phyloP scores from a whole-genome alignment of 1,140 invertebrate genomes.

The Liolophura sinensis region DNA sequence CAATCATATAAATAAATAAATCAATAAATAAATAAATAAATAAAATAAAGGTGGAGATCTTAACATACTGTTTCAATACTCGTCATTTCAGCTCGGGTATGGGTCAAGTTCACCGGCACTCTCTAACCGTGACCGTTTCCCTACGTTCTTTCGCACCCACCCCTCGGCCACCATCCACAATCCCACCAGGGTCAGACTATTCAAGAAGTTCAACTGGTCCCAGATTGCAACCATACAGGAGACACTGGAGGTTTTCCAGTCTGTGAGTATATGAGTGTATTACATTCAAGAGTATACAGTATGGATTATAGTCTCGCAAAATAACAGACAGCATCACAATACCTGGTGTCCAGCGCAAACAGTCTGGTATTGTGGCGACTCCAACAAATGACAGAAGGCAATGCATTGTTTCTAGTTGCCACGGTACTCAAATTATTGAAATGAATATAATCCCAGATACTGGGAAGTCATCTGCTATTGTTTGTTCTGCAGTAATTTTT shows the following conservation, averaged over 20 bases:
- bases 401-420: too few species aligned
- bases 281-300: too few species aligned
- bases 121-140: constrained; percentile 96
- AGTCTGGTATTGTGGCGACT: too few species aligned
- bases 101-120: constrained; percentile 97
- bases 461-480: too few species aligned
- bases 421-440: too few species aligned
- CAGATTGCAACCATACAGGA: constrained; percentile 96
- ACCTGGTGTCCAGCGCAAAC: too few species aligned
- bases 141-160: constrained; percentile 97
- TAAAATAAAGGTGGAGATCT: background rate
- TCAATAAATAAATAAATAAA: background rate
- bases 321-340: too few species aligned
- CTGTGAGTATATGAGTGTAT: constrained; percentile 67
- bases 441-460: too few species aligned
- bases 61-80: constrained; percentile 6
- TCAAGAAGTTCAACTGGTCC: constrained; percentile 97
- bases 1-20: background rate
- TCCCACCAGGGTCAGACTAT: constrained; percentile 93
- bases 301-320: too few species aligned
- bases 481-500: too few species aligned
- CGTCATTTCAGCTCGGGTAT: constrained; percentile 82
- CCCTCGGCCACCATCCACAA: constrained; percentile 99
- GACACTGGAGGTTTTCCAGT: constrained; percentile 99
- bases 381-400: too few species aligned